These are phyloP conservation scores for Crematogaster levior DNA, from an alignment of 2,888 invertebrate species.

Conservation along the genomic window DNA sequence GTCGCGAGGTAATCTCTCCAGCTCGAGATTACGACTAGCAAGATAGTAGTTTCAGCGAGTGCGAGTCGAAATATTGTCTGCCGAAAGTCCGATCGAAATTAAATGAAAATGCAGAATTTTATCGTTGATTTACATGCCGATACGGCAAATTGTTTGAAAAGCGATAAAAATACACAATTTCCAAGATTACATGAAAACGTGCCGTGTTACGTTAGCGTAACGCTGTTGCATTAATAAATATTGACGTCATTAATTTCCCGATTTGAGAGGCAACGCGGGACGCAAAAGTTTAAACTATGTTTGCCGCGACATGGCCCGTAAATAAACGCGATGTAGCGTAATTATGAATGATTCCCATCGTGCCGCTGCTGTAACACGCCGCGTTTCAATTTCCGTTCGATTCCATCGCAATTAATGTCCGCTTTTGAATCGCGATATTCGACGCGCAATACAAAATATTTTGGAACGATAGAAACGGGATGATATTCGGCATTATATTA, in stretches of 20 bases:
- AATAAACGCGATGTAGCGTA: constrained; percentile 35
- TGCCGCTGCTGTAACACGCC: constrained; percentile 19
- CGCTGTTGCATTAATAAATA: constrained; percentile 29
- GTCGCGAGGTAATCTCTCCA: not conserved
- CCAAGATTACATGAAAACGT: not conserved
- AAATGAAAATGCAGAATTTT: not conserved
- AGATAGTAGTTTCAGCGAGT: not conserved
- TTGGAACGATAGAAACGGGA: constrained; percentile 7
- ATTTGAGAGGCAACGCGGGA: constrained; percentile 9
- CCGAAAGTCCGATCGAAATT: not conserved
- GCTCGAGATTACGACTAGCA: not conserved
- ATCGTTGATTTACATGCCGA: not conserved
- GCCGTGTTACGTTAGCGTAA: not conserved
- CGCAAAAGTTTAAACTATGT: constrained; percentile 9
- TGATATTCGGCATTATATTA: constrained; percentile 14
- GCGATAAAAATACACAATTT: constrained; percentile 11
- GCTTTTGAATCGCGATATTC: constrained; percentile 18
- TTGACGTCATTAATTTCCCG: constrained; percentile 28
- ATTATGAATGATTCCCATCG: constrained; percentile 52
- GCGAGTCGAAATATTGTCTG: not conserved
- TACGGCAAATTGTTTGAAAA: not conserved
- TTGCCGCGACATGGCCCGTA: constrained; percentile 16
- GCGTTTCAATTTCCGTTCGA: constrained; percentile 49
- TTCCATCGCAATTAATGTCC: constrained; percentile 48
- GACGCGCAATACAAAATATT: constrained; percentile 25